Evolutionary conservation across 2,797 vertebrate genomes (phyloP).

Genomic region (Chelon auratus): DNA sequence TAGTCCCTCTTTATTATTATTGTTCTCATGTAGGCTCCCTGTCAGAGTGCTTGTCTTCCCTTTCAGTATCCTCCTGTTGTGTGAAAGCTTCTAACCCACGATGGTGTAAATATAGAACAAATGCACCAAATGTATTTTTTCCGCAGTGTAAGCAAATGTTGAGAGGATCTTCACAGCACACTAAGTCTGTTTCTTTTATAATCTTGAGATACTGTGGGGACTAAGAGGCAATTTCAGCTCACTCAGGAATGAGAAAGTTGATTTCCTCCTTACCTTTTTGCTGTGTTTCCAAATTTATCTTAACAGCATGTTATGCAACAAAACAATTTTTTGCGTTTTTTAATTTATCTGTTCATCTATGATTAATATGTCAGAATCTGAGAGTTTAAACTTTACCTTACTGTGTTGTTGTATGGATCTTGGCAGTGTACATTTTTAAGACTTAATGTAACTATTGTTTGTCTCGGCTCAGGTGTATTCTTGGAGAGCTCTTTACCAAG

Average conservation of each 20-base stretch:
- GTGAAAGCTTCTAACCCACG: no score
- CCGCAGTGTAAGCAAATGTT: slow-evolving; percentile 19
- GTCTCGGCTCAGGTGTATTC: slow-evolving; percentile 90
- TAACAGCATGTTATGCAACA: no score
- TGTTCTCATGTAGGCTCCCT: no score
- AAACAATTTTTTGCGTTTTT: no score
- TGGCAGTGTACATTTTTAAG: neutral
- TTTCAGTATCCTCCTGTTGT: no score
- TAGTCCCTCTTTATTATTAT: no score
- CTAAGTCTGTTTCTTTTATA: neutral
- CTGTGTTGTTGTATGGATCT: neutral
- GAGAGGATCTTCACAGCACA: slow-evolving; percentile 7
- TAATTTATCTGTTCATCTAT: no score
- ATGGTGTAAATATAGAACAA: slow-evolving; percentile 2
- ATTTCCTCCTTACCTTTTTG: neutral
- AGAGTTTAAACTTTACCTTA: no score
- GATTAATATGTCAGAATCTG: no score
- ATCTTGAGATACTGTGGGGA: neutral
- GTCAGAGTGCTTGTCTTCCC: no score
- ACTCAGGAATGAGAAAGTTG: neutral
- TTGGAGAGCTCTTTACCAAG: slow-evolving; percentile 98
- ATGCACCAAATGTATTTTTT: slow-evolving; percentile 4
- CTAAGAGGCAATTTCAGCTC: neutral
- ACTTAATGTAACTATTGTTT: neutral
- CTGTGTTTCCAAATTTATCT: neutral